phyloP scores from a whole-genome alignment of 2,797 vertebrate genomes.

The Adrianichthys oophorus region DNA sequence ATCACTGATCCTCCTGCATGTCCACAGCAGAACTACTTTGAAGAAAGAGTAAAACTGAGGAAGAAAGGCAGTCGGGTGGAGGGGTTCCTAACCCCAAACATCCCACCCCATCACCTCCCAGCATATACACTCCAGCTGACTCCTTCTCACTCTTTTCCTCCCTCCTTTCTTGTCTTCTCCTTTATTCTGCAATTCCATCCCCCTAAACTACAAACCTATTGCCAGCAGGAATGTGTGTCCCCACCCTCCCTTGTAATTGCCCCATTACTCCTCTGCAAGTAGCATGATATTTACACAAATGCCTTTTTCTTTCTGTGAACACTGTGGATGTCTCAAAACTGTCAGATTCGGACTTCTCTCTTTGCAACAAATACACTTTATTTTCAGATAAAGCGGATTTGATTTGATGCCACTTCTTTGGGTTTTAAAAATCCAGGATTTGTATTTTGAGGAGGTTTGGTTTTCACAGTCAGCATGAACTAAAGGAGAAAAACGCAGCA shows the following conservation, averaged over 20 bases:
- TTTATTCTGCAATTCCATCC: slow-evolving; percentile 58
- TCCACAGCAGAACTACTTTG: slow-evolving; percentile 55
- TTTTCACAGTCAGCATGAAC: slow-evolving; percentile 23
- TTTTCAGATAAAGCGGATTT: slow-evolving; percentile 2
- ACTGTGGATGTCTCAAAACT: slow-evolving; percentile 8
- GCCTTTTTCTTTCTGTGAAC: slow-evolving; percentile 14
- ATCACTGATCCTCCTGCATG: slow-evolving; percentile 49
- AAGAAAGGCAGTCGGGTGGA: slow-evolving; percentile 30
- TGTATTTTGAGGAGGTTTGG: slow-evolving; percentile 4
- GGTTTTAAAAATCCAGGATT: slow-evolving; percentile 5
- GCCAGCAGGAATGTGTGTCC: slow-evolving; percentile 62
- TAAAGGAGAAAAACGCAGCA: slow-evolving; percentile 47
- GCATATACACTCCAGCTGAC: slow-evolving; percentile 49
- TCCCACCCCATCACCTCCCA: slow-evolving; percentile 18
- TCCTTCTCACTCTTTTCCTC: slow-evolving; percentile 61
- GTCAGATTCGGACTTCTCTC: slow-evolving; percentile 11
- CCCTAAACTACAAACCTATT: slow-evolving; percentile 56
- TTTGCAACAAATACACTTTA: slow-evolving; percentile 1
- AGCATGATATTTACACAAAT: slow-evolving; percentile 52
- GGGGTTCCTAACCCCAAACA: slow-evolving; percentile 39
- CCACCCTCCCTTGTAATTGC: slow-evolving; percentile 61
- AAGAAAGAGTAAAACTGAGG: slow-evolving; percentile 64
- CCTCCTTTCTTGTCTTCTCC: slow-evolving; percentile 34
- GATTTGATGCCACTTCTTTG: slow-evolving; percentile 3
- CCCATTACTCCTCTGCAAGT: slow-evolving; percentile 41